Evolutionary conservation across 1,140 invertebrate genomes (phyloP), one percentile per base, ranked within the genome.

Genomic region (Pogonomyrmex californicus): DNA sequence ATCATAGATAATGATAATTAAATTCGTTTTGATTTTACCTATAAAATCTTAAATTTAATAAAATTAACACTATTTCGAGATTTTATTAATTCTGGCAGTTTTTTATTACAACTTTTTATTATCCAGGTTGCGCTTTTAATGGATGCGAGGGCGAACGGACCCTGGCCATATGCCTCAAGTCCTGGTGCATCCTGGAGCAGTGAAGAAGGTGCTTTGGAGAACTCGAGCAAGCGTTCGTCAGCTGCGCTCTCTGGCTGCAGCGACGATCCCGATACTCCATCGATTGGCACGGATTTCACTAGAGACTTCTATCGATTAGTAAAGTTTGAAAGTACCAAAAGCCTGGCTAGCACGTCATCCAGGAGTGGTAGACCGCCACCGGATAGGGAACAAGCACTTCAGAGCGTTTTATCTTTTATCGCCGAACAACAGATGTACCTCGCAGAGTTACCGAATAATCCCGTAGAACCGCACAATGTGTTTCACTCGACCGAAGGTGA

Each of bases 271-370:
- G 97, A 97, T 87, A 96, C 96, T 73, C 96, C 97, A 0, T 96
- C 96, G 6, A 95, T 97, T 9, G 97, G 97, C n/a, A 96, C 97
- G 4, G 97, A 97, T 93, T 98, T 98, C 88, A 98, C 97, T 5
- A 95, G 97, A 85, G 97, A 98, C 94, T 98, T 98, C 94, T 97
- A 96, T 91, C 96, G 97, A 41, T 96, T 98, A 70, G 97, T 98
- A 49, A 97, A 97, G 94, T 97, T 97, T 91, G 97, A 97, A 94
- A 98, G 97, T 93, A 97, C 97, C 79, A 97, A 97, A 92, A 97
- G 97, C 93, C 95, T 98, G 91, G 97, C 97, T n/a, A 97, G 97
- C 9, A 97, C 96, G 78, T 97, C 97, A 30, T 97, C 97, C 36
- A 96, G 96, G 91, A 96, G 96, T 76, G 95, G 95, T 73, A 95